Percentiles rank a stretch among this genome's conserved stretches.
Evolutionary conservation across 1,140 invertebrate species (phyloP).

Genomic region (Ceratitis capitata): DNA sequence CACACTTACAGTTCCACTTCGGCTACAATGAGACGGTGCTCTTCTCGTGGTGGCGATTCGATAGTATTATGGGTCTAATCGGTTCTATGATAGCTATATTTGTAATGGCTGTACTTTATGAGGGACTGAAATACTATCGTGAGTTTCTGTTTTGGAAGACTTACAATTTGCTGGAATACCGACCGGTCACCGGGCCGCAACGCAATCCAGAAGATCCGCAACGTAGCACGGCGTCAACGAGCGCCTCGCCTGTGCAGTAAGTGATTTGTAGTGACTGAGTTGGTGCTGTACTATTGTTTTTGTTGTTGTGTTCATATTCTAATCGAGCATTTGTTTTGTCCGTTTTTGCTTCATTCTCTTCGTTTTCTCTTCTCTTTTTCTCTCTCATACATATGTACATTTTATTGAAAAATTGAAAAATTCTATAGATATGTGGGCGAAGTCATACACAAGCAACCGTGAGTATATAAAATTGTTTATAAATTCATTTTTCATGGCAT

Average conservation of each 20-base stretch:
- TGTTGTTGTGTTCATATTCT: constrained; percentile 37
- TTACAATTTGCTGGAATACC: constrained; percentile 75
- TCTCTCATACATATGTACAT: constrained; percentile 5
- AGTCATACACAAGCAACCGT: constrained; percentile 79
- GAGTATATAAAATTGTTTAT: constrained; percentile 68
- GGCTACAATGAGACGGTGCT: constrained; percentile 79
- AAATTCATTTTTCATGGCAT: too few relatives aligned
- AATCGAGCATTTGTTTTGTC: constrained; percentile 27
- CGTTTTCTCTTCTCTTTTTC: constrained; percentile 29
- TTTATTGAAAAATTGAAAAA: neutral
- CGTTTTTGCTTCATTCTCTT: constrained; percentile 25
- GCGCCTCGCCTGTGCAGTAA: constrained; percentile 74
- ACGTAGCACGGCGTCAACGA: constrained; percentile 52
- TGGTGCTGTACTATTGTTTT: neutral
- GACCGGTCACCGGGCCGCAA: constrained; percentile 74
- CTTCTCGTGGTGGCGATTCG: constrained; percentile 82
- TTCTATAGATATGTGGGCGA: constrained; percentile 69
- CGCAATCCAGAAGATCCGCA: constrained; percentile 69
- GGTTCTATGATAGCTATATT: constrained; percentile 88
- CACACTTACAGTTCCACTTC: constrained; percentile 80
- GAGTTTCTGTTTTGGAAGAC: constrained; percentile 87
- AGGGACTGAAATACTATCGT: constrained; percentile 90
- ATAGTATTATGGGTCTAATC: constrained; percentile 76
- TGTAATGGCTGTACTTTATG: constrained; percentile 86
- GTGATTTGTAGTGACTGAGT: constrained; percentile 56